Evolutionary conservation across 2,113 vertebrate genomes (phyloP).

Genomic region (Anolis carolinensis): DNA sequence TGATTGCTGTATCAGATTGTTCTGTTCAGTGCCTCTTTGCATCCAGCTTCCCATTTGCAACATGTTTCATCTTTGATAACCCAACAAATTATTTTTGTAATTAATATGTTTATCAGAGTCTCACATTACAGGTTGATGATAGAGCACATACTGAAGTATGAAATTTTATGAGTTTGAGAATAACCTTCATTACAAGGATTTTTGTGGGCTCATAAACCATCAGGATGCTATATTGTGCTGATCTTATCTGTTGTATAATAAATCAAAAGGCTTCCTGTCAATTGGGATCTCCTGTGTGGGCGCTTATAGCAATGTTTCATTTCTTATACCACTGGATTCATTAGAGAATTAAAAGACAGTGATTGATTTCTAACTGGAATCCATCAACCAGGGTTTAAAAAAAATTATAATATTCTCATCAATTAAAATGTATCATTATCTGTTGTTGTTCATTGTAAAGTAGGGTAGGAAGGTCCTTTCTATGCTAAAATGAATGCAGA

Average conservation of each 20-base stretch:
- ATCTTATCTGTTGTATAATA: slow-evolving; percentile 57
- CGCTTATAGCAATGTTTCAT: slow-evolving; percentile 46
- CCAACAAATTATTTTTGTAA: slow-evolving; percentile 25
- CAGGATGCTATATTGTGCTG: slow-evolving; percentile 39
- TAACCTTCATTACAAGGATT: slow-evolving; percentile 54
- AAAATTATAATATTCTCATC: slow-evolving; percentile 48
- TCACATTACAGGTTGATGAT: slow-evolving; percentile 26
- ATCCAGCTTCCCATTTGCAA: background rate
- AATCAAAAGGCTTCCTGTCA: slow-evolving; percentile 57
- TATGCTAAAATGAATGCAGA: slow-evolving; percentile 12
- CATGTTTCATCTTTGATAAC: background rate
- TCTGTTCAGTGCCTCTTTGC: background rate
- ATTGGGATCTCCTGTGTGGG: slow-evolving; percentile 8
- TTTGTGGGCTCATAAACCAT: slow-evolving; percentile 41
- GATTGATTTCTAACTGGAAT: slow-evolving; percentile 62
- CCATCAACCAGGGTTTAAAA: slow-evolving; percentile 52
- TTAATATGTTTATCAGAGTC: slow-evolving; percentile 52
- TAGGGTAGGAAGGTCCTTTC: background rate
- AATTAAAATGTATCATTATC: slow-evolving; percentile 55
- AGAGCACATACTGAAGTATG: slow-evolving; percentile 35
- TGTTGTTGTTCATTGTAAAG: slow-evolving; percentile 32
- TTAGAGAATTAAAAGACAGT: slow-evolving; percentile 61
- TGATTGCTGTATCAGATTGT: slow-evolving; percentile 27
- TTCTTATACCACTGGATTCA: slow-evolving; percentile 52
- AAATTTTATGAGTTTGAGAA: slow-evolving; percentile 52